These are phyloP conservation scores for Mola mola DNA, from an alignment of 2,113 vertebrate species.

Conservation along the genomic window DNA sequence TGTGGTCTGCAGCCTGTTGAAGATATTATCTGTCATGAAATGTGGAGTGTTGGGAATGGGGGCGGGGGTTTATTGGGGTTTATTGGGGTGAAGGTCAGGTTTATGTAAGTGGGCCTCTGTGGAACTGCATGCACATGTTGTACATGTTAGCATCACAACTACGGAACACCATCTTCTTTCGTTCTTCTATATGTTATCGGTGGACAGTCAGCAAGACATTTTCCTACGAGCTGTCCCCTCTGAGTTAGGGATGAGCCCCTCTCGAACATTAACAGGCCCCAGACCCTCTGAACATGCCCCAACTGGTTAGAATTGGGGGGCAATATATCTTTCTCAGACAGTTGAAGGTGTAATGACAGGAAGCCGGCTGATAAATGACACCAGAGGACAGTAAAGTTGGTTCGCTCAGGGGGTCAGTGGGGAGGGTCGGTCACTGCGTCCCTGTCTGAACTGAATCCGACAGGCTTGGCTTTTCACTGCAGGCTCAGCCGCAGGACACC, in stretches of 20 bases:
- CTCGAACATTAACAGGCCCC: constrained; percentile 2
- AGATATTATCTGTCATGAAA: constrained; percentile 45
- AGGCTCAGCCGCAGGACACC: background rate
- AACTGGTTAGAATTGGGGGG: constrained; percentile 7
- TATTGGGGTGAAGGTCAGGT: background rate
- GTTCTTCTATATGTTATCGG: too few species aligned
- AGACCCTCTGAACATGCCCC: constrained; percentile 24
- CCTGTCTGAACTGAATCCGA: too few species aligned
- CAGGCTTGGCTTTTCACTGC: too few species aligned
- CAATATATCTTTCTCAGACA: constrained; percentile 1
- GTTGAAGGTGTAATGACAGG: constrained; percentile 30
- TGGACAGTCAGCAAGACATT: background rate
- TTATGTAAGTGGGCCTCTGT: constrained; percentile 19
- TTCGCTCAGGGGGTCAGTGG: too few species aligned
- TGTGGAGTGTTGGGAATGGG: background rate
- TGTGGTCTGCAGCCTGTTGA: constrained; percentile 43
- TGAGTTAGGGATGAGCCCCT: constrained; percentile 8
- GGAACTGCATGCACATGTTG: constrained; percentile 5
- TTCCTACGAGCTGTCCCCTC: background rate
- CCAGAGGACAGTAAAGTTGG: too few species aligned
- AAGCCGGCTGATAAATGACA: too few species aligned
- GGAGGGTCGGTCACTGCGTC: too few species aligned
- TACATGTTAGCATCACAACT: background rate
- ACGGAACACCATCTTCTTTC: too few species aligned
- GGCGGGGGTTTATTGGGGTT: background rate